Base-by-base conservation (phyloP, 2,888 invertebrate species). In the Thecophora atra region DNA sequence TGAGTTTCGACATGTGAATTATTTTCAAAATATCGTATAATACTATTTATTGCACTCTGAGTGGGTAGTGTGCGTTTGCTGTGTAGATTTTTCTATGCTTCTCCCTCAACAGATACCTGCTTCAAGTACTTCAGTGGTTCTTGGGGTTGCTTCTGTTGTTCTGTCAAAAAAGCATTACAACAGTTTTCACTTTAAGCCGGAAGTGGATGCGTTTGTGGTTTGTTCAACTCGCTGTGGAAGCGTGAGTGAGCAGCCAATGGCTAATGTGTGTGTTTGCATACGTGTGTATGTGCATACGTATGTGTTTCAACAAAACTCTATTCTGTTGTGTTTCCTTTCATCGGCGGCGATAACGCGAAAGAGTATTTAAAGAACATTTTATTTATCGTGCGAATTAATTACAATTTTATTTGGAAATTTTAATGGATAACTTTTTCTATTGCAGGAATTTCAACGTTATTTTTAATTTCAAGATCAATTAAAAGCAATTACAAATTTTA, bases 141-240 rank as follows among this genome's bases (percentile, higher is more conserved):
- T 15, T 58, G 58, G n/a, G n/a, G n/a, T 60, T 60, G 60, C 24
- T 60, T 3, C 60, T n/a, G 28, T 60, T 28, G 3, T 24, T 17
- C n/a, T 37, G 62, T 51, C 28, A 28, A 47, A n/a, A 52, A 52
- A 51, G 65, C 52, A 30, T 28, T 28, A 65, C 47, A 65, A 3
- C 30, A 51, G 47, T 65, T 65, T 65, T 65, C 65, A 65, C 65
- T 65, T 65, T 19, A 65, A 51, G 51, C 24, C 65, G 30, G 51
- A 52, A 52, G 42, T 63, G 24, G 15, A 26, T 60, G 30, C 30
- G 30, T 28, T 60, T 26, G 28, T 28, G 8, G 26, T 26, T 47
- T 47, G 3, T 2, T 47, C n/a, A 11, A n/a, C 13, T n/a, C 17
- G 5, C 4, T 5, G 47, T n/a, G 47, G 4, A 1, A 11, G 47